Base-by-base conservation (phyloP, 2,888 invertebrate genomes). In the Malthinus seriepunctatus region DNA sequence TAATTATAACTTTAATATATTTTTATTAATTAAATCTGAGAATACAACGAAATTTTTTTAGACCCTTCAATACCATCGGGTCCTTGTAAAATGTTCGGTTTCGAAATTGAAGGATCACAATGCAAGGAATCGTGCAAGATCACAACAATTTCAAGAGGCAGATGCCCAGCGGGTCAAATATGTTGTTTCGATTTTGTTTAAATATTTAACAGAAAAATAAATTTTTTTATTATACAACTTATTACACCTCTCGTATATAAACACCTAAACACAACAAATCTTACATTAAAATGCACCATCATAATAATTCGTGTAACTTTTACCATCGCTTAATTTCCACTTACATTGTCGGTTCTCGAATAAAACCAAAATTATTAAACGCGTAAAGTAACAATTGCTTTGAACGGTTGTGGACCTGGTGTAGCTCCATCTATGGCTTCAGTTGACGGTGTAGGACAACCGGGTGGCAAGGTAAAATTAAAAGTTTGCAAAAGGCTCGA, bases 371-470 rank as follows among this genome's bases (percentile, higher is more conserved):
- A 45, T 56, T 49, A 3, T 56, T 51, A 64, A 47, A 57, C 11
- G 63, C 76, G 71, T n/a, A 71, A 68, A 7, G 71, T 73, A 32
- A 92, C 80, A 32, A 86, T 75, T 1, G 89, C 89, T 64, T 84
- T 85, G 69, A 86, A 93, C 0, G 90, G 89, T 33, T 86, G 85
- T 0, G 90, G 88, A 1, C 88, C 85, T 0, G 91, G 87, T 0
- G 93, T 93, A 1, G 89, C 89, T 0, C 93, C 93, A 71, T 93
- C 93, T 0, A 87, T 80, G 38, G 88, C 87, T 23, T 86, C 83
- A 11, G 85, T 79, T 3, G 86, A 83, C 0, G 91, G 91, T 57
- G 84, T 76, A 0, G 80, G 76, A 61, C 86, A 83, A 0, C 86
- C 89, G 0, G 88, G 86, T 1, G 85, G 83, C 0, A 87, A 79